Conservation (phyloP, 2,113 vertebrate species). For the Brienomyrus longianalis region DNA sequence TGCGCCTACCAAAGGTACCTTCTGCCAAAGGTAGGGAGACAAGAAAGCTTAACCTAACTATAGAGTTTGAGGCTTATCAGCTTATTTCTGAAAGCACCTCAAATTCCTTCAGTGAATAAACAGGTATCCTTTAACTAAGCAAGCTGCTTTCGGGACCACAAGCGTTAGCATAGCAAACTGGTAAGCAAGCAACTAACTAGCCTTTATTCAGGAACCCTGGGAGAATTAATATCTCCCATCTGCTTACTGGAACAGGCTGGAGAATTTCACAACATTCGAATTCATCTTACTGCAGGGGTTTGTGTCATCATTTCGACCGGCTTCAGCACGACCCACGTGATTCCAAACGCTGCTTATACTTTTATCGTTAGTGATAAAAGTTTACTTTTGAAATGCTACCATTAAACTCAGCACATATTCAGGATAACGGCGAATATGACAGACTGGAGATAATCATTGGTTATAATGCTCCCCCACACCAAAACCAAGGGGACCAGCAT, state of each 20-base stretch:
- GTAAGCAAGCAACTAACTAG: background rate
- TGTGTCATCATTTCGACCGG: background rate
- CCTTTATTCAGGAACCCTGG: background rate
- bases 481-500: background rate
- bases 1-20: background rate
- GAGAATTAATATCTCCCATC: background rate
- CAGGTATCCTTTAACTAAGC: background rate
- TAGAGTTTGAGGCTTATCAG: background rate
- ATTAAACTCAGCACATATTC: background rate
- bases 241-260: background rate
- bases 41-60: background rate
- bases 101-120: background rate
- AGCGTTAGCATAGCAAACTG: background rate
- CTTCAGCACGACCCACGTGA: background rate
- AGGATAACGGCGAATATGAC: background rate
- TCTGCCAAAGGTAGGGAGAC: background rate
- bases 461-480: background rate
- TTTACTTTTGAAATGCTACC: background rate
- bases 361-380: background rate
- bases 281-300: background rate
- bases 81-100: background rate
- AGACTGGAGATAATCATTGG: background rate
- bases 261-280: background rate
- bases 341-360: background rate
- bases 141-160: background rate